Base-by-base conservation (phyloP, 2,113 vertebrate species). In the Lophura nycthemera region DNA sequence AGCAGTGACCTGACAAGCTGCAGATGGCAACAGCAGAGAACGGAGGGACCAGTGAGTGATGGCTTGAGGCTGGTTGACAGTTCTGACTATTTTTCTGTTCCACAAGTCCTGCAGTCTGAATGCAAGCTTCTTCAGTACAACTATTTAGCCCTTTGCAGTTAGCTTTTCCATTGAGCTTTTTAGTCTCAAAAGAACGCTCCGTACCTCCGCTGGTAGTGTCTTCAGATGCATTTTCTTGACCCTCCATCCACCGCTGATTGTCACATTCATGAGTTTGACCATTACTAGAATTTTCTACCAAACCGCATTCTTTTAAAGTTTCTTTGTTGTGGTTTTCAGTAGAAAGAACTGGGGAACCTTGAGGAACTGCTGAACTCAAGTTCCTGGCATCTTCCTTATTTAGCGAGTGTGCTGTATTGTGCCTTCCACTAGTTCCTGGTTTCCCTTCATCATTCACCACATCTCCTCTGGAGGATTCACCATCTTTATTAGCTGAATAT, bases 151-250 rank as follows among this genome's bases (percentile, higher is more conserved):
- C 96, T 96, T 98, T 98, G 92, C 96, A 96, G 85, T 97, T 95
- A 69, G 98, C 97, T 95, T 98, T 98, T 38, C 98, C 98, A 90
- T 98, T 98, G 80, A 98, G 96, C 91, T 97, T 98, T 97, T 97
- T 98, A 40, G 94, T 95, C 92, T 98, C 98, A 93, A 98, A 98
- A 86, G 97, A 65, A 92, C 97, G 95, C 66, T 98, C 98, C 75
- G 96, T 43, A 61, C 96, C 92, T 50, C 95, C 96, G 19, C 90
- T 69, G 61, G 45, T 96, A 34, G 42, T 65, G 83, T 97, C 98
- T 94, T 98, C 98, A 70, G 95, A 82, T 43, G 85, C 40, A 40
- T 96, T 97, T 81, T 98, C 98, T 74, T 97, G 96, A 32, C 88
- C 82, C 48, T 98, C 98, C 69, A 74, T 61, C 83, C 60, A 30